These are phyloP conservation scores for Poecilia picta DNA, from an alignment of 2,797 vertebrate genomes.

Conservation along the genomic window DNA sequence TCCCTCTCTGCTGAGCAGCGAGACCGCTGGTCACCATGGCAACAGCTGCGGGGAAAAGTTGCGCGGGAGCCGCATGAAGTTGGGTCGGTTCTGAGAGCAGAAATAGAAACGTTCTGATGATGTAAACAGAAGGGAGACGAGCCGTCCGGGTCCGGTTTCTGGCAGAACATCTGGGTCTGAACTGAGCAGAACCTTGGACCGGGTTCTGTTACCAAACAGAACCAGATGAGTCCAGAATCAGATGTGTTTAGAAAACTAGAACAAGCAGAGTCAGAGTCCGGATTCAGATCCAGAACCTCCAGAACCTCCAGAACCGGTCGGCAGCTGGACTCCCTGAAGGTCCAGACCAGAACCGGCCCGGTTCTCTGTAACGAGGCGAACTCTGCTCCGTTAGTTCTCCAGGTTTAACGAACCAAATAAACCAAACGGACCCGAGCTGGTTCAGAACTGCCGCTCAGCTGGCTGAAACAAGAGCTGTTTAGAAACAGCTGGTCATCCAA, in stretches of 20 bases:
- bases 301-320: not conserved
- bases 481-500: not conserved
- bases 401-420: not conserved
- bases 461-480: not conserved
- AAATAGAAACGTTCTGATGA: not conserved
- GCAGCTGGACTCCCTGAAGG: too few relatives aligned
- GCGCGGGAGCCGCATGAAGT: conserved; percentile 2
- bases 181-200: not conserved
- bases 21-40: conserved; percentile 33
- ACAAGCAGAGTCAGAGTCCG: not conserved
- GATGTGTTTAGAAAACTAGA: not conserved
- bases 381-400: not conserved
- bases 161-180: not conserved
- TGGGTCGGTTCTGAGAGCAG: not conserved
- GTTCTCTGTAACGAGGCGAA: not conserved
- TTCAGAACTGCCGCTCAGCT: not conserved
- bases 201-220: not conserved
- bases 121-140: not conserved
- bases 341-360: not conserved
- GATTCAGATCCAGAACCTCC: not conserved
- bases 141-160: not conserved
- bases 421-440: not conserved
- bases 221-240: not conserved
- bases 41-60: conserved; percentile 15
- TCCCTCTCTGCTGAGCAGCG: not conserved